Conservation (phyloP, 2,797 vertebrate genomes). For the Argentina silus region DNA sequence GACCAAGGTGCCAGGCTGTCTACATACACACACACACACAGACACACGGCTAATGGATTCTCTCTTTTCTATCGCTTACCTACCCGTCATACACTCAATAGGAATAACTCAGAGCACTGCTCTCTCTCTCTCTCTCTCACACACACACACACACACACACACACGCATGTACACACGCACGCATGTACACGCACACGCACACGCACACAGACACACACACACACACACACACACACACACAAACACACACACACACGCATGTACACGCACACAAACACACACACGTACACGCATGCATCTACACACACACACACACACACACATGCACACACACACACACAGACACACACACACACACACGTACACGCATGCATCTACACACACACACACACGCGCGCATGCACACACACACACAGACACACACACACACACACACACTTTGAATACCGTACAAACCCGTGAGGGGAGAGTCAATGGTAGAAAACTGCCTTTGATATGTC, state of each 20-base stretch:
- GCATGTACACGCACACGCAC: neutral
- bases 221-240: neutral
- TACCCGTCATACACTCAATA: neutral
- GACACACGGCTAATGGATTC: neutral
- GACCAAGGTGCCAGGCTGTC: too few relatives aligned
- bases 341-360: neutral
- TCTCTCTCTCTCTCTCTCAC: neutral
- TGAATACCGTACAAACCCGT: neutral
- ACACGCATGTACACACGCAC: conserved; percentile 23
- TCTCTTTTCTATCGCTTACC: neutral
- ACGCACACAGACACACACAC: too few relatives aligned
- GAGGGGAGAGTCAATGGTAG: conserved; percentile 56
- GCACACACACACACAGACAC: too few relatives aligned
- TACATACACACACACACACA: neutral
- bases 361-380: too few relatives aligned
- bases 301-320: neutral
- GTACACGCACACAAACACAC: neutral
- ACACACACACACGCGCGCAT: too few relatives aligned
- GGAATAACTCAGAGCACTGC: neutral
- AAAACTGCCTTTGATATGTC: conserved; percentile 66
- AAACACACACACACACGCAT: neutral
- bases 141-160: conserved; percentile 5
- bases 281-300: neutral
- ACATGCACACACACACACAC: neutral
- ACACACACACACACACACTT: neutral